phyloP scores from a whole-genome alignment of 2,113 vertebrate genomes.

The Xenopus tropicalis region DNA sequence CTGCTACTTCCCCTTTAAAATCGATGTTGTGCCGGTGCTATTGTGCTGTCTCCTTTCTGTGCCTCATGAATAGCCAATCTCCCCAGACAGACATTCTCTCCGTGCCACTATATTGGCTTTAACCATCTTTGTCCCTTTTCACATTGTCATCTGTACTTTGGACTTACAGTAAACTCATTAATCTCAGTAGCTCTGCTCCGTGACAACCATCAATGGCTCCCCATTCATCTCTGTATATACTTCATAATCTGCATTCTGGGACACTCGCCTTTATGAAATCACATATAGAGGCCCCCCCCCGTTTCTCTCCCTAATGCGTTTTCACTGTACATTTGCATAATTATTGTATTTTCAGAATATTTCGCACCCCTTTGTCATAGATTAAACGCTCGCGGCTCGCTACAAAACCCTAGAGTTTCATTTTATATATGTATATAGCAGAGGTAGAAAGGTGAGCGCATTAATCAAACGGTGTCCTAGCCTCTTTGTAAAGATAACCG shows the following conservation, averaged over 20 bases:
- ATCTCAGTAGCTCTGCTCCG: conserved; percentile 8
- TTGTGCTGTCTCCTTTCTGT: neutral
- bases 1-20: too few species aligned
- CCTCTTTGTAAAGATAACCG: neutral
- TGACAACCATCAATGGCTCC: neutral
- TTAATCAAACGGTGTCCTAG: neutral
- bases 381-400: neutral
- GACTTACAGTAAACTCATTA: conserved; percentile 23
- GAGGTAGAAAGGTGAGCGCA: neutral
- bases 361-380: conserved; percentile 9
- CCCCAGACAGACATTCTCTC: neutral
- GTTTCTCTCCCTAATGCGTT: conserved; percentile 18
- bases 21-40: too few species aligned
- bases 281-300: conserved; percentile 2
- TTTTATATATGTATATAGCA: neutral
- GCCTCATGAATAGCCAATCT: conserved; percentile 8
- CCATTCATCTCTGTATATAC: conserved; percentile 1
- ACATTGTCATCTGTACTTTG: conserved; percentile 23
- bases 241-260: conserved; percentile 1
- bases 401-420: neutral
- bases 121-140: conserved; percentile 12
- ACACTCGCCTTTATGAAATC: conserved; percentile 17
- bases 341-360: conserved; percentile 9
- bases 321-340: conserved; percentile 18
- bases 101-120: neutral